Evolutionary conservation across 2,113 vertebrate genomes (phyloP).

Genomic region (Chionomys nivalis): DNA sequence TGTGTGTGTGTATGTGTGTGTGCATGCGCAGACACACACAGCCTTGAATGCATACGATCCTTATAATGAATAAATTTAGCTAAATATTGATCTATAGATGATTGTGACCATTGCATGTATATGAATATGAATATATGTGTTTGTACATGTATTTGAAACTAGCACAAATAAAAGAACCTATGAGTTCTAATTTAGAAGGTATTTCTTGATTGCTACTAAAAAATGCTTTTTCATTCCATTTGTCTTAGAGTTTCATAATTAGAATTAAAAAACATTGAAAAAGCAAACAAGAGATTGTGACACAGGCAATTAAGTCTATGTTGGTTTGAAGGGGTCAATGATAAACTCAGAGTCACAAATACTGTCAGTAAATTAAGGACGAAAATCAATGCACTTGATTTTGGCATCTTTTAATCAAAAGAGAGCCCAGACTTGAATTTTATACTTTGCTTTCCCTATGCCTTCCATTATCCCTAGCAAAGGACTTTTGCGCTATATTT

Average conservation of each 20-base stretch:
- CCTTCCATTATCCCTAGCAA: neutral
- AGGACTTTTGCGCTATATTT: neutral
- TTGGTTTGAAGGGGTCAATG: neutral
- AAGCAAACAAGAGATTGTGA: neutral
- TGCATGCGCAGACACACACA: accelerated
- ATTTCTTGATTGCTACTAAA: neutral
- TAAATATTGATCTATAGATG: neutral
- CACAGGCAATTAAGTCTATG: neutral
- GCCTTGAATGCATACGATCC: neutral
- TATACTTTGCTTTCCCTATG: neutral
- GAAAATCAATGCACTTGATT: neutral
- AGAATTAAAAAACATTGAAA: neutral
- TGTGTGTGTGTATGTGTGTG: neutral
- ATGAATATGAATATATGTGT: neutral
- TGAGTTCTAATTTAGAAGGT: conserved; percentile 20
- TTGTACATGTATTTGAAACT: neutral
- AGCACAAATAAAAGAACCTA: neutral
- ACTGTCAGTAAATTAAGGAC: neutral
- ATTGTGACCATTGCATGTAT: neutral
- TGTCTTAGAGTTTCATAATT: conserved; percentile 2
- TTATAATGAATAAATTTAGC: neutral
- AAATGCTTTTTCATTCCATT: neutral
- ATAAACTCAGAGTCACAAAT: neutral
- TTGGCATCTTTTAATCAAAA: neutral
- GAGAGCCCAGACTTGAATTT: neutral